A percentile compares a stretch with the other conserved stretches of the same genome.
phyloP scores from a whole-genome alignment of 2,797 vertebrate genomes.

The Brachyrhaphis roseni region DNA sequence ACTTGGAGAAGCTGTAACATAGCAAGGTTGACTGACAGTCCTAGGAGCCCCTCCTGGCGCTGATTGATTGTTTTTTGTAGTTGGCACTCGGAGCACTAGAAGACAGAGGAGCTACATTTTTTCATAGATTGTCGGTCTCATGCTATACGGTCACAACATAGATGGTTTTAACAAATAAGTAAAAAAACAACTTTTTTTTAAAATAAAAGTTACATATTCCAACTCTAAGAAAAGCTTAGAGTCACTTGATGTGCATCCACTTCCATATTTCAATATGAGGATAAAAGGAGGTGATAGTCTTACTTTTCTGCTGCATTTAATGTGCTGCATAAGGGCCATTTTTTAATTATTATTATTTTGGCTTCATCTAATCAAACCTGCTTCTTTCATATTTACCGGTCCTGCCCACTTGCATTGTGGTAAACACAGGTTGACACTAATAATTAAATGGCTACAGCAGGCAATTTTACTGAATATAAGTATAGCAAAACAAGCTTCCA shows the following conservation, averaged over 20 bases:
- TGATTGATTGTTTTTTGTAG: no score
- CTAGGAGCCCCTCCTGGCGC: no score
- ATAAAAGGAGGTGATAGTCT: not conserved
- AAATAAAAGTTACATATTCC: no score
- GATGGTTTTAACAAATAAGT: no score
- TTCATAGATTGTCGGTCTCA: no score
- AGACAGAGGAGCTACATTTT: no score
- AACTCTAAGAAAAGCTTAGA: not conserved
- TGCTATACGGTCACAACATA: no score
- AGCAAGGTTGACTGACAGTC: no score
- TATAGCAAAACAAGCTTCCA: not conserved
- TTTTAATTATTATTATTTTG: not conserved
- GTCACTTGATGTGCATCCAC: not conserved
- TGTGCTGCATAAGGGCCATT: not conserved
- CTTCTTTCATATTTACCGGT: not conserved
- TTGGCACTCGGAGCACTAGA: no score
- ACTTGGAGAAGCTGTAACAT: no score
- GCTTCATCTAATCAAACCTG: not conserved
- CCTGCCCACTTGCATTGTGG: not conserved
- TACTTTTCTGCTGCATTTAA: not conserved
- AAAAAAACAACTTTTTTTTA: no score
- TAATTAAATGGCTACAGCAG: not conserved
- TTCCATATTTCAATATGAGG: not conserved
- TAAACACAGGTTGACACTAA: not conserved
- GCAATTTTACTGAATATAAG: not conserved